These are phyloP conservation scores for Spialia ferax DNA, from an alignment of 2,888 invertebrate genomes.

Conservation along the genomic window DNA sequence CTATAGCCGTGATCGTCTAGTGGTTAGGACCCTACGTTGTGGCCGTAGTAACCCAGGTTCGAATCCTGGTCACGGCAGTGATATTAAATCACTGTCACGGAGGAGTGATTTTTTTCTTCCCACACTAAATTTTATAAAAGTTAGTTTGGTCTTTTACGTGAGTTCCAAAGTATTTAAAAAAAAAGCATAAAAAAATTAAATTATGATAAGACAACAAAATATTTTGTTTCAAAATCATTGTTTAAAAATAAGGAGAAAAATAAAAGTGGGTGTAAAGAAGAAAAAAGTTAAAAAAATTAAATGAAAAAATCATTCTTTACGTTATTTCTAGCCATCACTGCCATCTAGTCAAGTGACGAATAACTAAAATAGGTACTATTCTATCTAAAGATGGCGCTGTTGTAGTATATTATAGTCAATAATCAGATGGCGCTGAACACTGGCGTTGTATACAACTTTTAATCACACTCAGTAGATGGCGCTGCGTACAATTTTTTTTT, in stretches of 20 bases:
- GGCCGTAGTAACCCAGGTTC: slow-evolving; percentile 93
- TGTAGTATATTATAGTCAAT: not conserved
- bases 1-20: slow-evolving; percentile 88
- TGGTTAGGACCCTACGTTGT: slow-evolving; percentile 92
- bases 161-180: no score
- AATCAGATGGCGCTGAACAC: not conserved
- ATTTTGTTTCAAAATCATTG: no score
- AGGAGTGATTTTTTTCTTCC: not conserved
- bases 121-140: not conserved
- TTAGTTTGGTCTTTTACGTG: no score
- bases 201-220: no score
- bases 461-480: slow-evolving; percentile 6
- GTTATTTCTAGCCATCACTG: not conserved
- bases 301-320: no score
- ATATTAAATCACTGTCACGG: slow-evolving; percentile 9
- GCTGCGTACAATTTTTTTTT: not conserved
- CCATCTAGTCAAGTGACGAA: not conserved
- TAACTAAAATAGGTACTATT: not conserved
- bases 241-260: no score
- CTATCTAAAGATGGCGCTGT: not conserved
- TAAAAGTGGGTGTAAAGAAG: no score
- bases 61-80: slow-evolving; percentile 87
- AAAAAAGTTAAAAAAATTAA: no score
- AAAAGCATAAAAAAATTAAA: no score
- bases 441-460: not conserved